These are phyloP conservation scores for Dunckerocampus dactyliophorus DNA, from an alignment of 2,113 vertebrate species.

Conservation along the genomic window DNA sequence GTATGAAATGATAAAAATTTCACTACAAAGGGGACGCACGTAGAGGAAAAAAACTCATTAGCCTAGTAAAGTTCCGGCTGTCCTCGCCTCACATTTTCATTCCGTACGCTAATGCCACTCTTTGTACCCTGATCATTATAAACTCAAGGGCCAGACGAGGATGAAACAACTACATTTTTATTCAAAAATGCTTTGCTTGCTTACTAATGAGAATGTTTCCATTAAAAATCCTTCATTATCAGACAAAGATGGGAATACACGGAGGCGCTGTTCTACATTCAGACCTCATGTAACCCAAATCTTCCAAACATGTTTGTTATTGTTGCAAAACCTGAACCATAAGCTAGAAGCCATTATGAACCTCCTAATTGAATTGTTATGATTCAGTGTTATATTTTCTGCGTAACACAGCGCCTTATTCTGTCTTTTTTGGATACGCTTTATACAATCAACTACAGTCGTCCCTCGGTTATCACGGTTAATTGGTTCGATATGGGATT, in stretches of 20 bases:
- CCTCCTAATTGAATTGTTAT: too few relatives aligned
- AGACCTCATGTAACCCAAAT: neutral
- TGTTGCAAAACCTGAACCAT: neutral
- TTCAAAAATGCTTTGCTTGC: neutral
- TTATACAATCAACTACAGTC: too few relatives aligned
- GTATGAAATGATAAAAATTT: constrained; percentile 50
- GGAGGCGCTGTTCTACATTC: neutral
- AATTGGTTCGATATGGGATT: too few relatives aligned
- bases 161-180: neutral
- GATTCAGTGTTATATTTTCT: too few relatives aligned
- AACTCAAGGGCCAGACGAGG: constrained; percentile 8
- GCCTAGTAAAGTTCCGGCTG: constrained; percentile 34
- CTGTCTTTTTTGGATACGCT: too few relatives aligned
- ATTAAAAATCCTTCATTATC: constrained; percentile 4
- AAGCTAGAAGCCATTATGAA: too few relatives aligned
- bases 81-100: constrained; percentile 26
- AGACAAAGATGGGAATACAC: neutral
- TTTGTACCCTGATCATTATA: constrained; percentile 13
- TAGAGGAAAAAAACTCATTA: constrained; percentile 40
- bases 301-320: neutral
- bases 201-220: neutral
- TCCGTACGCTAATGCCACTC: constrained; percentile 1
- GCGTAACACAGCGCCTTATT: too few relatives aligned
- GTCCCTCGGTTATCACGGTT: too few relatives aligned
- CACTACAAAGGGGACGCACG: constrained; percentile 17